Percentiles rank a stretch among this genome's conserved stretches.
These are phyloP conservation scores for Ceyx erithaca DNA, from an alignment of 2,797 vertebrate genomes.

Conservation along the genomic window DNA sequence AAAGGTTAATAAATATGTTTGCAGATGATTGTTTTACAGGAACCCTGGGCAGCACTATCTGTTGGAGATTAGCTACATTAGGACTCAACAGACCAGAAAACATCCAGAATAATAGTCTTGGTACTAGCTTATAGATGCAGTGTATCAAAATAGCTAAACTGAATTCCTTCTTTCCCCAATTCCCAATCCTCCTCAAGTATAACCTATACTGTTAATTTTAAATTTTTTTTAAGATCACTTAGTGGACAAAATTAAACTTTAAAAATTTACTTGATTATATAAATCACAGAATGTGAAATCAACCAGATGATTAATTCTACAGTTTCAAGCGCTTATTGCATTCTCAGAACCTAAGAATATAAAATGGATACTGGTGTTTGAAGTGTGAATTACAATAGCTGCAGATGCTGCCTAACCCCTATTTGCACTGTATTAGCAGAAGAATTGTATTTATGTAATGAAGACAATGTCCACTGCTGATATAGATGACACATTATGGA, in stretches of 20 bases:
- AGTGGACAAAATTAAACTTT: not conserved
- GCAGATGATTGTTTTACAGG: constrained; percentile 67
- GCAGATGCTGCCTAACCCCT: constrained; percentile 41
- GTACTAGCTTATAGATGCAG: constrained; percentile 20
- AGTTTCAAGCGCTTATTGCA: not conserved
- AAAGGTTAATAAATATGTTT: constrained; percentile 65
- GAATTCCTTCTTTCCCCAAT: not conserved
- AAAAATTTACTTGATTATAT: not conserved
- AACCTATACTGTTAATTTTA: not conserved
- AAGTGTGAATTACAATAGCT: constrained; percentile 37
- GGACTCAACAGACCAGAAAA: constrained; percentile 67
- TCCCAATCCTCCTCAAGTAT: not conserved
- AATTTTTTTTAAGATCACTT: not conserved
- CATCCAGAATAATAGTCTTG: constrained; percentile 53
- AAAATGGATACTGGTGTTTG: not conserved
- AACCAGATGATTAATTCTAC: not conserved
- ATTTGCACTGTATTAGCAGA: constrained; percentile 56
- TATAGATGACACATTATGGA: constrained; percentile 62
- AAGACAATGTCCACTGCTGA: constrained; percentile 49
- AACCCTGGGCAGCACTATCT: constrained; percentile 60
- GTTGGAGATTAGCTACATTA: constrained; percentile 66
- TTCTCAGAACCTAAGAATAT: constrained; percentile 31
- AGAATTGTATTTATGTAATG: constrained; percentile 60
- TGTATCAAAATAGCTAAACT: constrained; percentile 13
- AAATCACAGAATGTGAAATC: not conserved